Evolutionary conservation across 2,797 vertebrate genomes (phyloP).

Genomic region (Hyperoplus lanceolatus): DNA sequence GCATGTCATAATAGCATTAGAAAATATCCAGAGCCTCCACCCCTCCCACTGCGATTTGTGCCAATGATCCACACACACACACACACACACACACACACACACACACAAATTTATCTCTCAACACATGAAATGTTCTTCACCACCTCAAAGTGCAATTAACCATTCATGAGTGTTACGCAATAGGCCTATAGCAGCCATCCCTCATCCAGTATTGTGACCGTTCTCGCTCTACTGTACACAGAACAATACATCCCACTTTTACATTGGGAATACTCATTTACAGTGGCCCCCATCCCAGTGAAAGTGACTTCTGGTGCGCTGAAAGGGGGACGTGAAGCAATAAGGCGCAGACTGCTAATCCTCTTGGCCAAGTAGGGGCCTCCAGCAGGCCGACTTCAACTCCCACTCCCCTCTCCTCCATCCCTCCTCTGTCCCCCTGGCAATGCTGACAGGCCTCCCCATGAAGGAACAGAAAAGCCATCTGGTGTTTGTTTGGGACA

Average conservation of each 20-base stretch:
- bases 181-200: conserved; percentile 17
- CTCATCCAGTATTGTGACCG: conserved; percentile 17
- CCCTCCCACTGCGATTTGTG: not conserved
- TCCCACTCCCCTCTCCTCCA: conserved; percentile 52
- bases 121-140: conserved; percentile 41
- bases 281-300: conserved; percentile 19
- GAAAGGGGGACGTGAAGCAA: conserved; percentile 46
- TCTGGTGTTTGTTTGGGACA: conserved; percentile 89
- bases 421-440: conserved; percentile 54
- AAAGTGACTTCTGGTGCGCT: conserved; percentile 63
- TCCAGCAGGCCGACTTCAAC: conserved; percentile 61
- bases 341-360: conserved; percentile 70
- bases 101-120: not conserved
- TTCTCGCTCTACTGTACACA: conserved; percentile 4
- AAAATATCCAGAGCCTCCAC: not conserved
- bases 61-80: conserved; percentile 8
- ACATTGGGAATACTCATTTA: conserved; percentile 20
- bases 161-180: conserved; percentile 64
- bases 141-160: conserved; percentile 36
- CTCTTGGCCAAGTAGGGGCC: conserved; percentile 75
- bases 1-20: not conserved
- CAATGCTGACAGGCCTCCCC: conserved; percentile 80
- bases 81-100: conserved; percentile 4
- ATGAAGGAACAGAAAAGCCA: conserved; percentile 84
- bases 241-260: conserved; percentile 28